Evolutionary conservation across 2,797 vertebrate genomes (phyloP).

Genomic region (Lycodopsis pacificus): DNA sequence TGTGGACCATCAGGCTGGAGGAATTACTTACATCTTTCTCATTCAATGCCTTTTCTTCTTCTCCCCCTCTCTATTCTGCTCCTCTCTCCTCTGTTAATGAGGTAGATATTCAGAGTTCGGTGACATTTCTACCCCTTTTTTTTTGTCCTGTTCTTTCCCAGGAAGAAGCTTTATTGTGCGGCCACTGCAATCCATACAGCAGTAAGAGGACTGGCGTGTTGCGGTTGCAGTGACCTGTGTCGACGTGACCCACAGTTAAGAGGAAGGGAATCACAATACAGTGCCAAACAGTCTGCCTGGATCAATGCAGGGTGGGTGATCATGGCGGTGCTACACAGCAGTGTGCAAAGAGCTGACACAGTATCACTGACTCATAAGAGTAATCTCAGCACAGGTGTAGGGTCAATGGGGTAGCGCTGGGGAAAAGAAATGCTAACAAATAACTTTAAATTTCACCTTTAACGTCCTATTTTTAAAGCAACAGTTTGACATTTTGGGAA

Average conservation of each 20-base stretch:
- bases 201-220: conserved; percentile 22
- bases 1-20: conserved; percentile 39
- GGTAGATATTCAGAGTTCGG: conserved; percentile 19
- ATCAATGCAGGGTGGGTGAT: conserved; percentile 42
- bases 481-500: background rate
- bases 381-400: background rate
- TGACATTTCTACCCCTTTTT: conserved; percentile 8
- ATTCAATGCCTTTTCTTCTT: conserved; percentile 38
- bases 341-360: background rate
- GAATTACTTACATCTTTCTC: conserved; percentile 74
- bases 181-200: conserved; percentile 58
- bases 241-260: conserved; percentile 49
- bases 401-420: background rate
- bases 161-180: conserved; percentile 16
- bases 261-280: background rate
- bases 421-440: background rate
- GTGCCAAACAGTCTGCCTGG: conserved; percentile 38
- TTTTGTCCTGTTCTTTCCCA: background rate
- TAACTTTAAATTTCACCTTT: background rate
- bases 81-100: conserved; percentile 30
- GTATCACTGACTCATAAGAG: background rate
- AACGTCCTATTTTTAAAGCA: background rate
- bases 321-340: background rate
- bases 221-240: conserved; percentile 69
- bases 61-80: conserved; percentile 20